Conservation (phyloP, 2,113 vertebrate genomes). For the Uria lomvia region DNA sequence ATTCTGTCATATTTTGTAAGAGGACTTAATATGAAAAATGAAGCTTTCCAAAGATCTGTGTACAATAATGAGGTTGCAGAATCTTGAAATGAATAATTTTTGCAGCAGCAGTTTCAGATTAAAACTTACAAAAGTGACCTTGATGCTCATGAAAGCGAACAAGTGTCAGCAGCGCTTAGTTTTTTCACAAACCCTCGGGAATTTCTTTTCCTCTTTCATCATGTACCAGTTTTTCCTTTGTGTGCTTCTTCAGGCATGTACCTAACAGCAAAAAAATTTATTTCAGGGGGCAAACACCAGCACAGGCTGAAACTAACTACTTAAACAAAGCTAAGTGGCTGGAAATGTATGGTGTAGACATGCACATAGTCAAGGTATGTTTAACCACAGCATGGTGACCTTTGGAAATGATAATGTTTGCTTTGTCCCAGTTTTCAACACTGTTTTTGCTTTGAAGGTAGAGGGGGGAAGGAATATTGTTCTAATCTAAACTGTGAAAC, state of each 20-base stretch:
- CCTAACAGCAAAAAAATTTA: conserved; percentile 20
- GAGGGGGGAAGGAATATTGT: not conserved
- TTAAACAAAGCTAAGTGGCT: conserved; percentile 99
- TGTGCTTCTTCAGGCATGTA: not conserved
- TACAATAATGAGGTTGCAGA: not conserved
- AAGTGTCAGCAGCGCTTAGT: not conserved
- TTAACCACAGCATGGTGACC: not conserved
- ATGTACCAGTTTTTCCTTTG: not conserved
- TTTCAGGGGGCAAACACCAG: conserved; percentile 91
- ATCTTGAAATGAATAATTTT: not conserved
- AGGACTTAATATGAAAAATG: not conserved
- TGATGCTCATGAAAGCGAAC: not conserved
- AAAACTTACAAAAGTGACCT: not conserved
- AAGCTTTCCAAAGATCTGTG: not conserved
- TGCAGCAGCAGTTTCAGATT: not conserved
- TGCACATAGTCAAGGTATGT: conserved; percentile 96
- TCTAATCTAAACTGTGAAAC: not conserved
- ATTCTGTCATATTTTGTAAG: not conserved
- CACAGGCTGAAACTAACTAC: conserved; percentile 97
- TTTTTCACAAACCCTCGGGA: not conserved
- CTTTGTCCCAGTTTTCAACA: not conserved
- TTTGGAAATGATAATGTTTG: not conserved
- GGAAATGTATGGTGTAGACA: conserved; percentile 99
- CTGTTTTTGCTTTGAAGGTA: not conserved
- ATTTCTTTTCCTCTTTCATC: not conserved